Conservation (phyloP, 2,888 invertebrate species). For the Lampropteryx suffumata region DNA sequence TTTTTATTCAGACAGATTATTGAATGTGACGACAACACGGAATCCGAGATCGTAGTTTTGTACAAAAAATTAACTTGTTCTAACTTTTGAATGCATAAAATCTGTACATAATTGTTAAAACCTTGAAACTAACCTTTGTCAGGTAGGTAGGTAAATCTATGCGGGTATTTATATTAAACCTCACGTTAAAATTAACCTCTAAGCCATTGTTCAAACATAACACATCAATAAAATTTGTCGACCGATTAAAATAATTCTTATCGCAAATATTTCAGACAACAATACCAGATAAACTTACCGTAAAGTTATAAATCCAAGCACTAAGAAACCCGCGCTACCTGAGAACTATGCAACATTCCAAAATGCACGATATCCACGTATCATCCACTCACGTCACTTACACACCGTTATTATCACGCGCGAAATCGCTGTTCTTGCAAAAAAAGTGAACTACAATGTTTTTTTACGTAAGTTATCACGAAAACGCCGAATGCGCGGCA, state of each 20-base stretch:
- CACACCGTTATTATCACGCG: conserved; percentile 32
- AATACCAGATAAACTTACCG: conserved; percentile 33
- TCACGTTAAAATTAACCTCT: no score
- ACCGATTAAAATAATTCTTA: conserved; percentile 12
- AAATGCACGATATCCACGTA: conserved; percentile 42
- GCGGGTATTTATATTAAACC: conserved; percentile 4
- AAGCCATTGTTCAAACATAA: conserved; percentile 26
- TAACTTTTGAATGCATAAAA: conserved; percentile 10
- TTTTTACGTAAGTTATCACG: conserved; percentile 75
- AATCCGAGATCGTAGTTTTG: conserved; percentile 13
- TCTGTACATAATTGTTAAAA: conserved; percentile 15
- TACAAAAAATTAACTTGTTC: conserved; percentile 1
- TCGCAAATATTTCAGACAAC: conserved; percentile 19
- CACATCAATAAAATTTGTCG: conserved; percentile 12
- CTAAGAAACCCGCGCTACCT: conserved; percentile 39
- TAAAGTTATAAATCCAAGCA: conserved; percentile 39
- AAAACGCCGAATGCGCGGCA: conserved; percentile 32
- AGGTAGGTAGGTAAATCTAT: not conserved
- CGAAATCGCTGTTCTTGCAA: conserved; percentile 29
- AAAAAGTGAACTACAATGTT: conserved; percentile 58
- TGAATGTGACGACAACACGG: conserved; percentile 21
- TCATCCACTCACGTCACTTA: conserved; percentile 34
- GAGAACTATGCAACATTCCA: conserved; percentile 68
- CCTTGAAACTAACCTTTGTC: conserved; percentile 11
- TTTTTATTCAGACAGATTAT: conserved; percentile 25